Base-by-base conservation (phyloP, 2,113 vertebrate species). In the Tychaedon coryphoeus region DNA sequence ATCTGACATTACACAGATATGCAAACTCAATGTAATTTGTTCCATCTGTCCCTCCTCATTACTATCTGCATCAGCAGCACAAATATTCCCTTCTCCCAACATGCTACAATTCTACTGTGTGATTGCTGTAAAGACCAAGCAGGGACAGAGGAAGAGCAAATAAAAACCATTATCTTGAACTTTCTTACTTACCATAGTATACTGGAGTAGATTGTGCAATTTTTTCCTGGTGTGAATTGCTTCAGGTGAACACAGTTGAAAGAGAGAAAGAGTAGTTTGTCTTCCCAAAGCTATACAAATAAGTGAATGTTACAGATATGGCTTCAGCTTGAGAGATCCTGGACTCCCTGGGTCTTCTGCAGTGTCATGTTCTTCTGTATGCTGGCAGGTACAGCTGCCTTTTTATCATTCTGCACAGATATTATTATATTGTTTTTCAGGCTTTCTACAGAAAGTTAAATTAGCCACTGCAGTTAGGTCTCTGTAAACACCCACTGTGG, bases 1-100 rank as follows among this genome's bases (percentile, higher is more conserved):
- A 69, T 71, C 66, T 94, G 86, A 85, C 53, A 50, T 72, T 78
- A 72, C n/a, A 71, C 13, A 60, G n/a, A 74, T 33, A 56, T 8
- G 33, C 43, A 84, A 77, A 91, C n/a, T 40, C 70, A 45, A 33
- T 61, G 28, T 48, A 69, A 84, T 78, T 85, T 73, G 50, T 79
- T 76, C 93, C 77, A 86, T 90, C 91, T 97, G 69, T 95, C 84
- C 61, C 70, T 92, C 28, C 40, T 93, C 14, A 38, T 78, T 53
- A 36, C 19, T 94, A 9, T 29, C 36, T 67, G 31, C 38, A 60
- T 28, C 40, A 58, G 31, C 61, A 77, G 54, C n/a, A 36, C 24
- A 67, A 51, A 29, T 64, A 47, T 14, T 95, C 40, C 18, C 26
- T 88, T 77, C 65, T 91, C 71, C 20, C 5, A 8, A 19, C 17